Conservation (phyloP, 2,113 vertebrate genomes). For the Periophthalmus modestus region DNA sequence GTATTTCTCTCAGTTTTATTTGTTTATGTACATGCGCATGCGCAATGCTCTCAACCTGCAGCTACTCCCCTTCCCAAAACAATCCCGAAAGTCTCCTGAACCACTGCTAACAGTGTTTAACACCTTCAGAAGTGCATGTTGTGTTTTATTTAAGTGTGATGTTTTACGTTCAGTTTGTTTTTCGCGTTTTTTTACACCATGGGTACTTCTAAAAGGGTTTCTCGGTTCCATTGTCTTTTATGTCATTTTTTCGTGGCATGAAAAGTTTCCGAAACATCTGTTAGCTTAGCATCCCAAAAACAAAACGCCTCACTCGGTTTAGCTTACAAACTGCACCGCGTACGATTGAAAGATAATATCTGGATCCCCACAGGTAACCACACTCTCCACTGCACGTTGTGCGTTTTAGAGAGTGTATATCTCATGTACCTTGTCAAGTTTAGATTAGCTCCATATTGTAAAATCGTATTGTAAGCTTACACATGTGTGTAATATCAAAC, state of each 20-base stretch:
- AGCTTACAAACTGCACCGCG: conserved; percentile 25
- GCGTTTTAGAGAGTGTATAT: not conserved
- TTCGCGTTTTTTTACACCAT: conserved; percentile 18
- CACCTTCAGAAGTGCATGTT: not conserved
- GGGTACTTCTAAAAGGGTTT: conserved; percentile 43
- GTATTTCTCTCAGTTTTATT: not conserved
- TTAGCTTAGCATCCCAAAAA: conserved; percentile 57
- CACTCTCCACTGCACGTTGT: not conserved
- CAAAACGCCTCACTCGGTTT: conserved; percentile 20
- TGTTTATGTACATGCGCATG: conserved; percentile 25
- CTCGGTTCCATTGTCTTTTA: conserved; percentile 38
- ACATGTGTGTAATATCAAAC: not conserved
- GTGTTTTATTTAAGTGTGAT: not conserved
- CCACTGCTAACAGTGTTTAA: conserved; percentile 20
- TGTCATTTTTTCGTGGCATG: conserved; percentile 60
- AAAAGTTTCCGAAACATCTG: conserved; percentile 19
- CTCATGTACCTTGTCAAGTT: not conserved
- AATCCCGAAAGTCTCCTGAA: conserved; percentile 47
- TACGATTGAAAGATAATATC: conserved; percentile 27
- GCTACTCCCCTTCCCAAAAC: conserved; percentile 60
- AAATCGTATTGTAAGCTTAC: not conserved
- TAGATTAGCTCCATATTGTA: not conserved
- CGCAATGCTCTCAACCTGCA: conserved; percentile 25
- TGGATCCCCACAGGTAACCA: conserved; percentile 47
- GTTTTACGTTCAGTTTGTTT: not conserved